Evolutionary conservation across 2,888 invertebrate species (phyloP).

Genomic region (Thumatha senex): DNA sequence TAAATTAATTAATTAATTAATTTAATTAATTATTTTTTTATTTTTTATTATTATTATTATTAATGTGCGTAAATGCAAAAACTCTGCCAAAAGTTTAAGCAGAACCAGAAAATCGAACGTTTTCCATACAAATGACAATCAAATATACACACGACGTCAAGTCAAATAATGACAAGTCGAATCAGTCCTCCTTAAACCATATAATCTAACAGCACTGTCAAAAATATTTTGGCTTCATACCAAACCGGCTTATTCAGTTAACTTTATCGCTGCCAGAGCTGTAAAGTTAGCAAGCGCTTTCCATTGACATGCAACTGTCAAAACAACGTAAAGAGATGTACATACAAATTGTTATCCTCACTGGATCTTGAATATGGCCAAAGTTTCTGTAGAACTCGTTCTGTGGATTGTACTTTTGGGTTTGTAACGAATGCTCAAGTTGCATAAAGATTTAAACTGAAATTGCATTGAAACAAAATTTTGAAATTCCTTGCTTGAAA

Average conservation of each 20-base stretch:
- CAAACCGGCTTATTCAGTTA: background rate
- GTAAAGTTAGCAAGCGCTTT: background rate
- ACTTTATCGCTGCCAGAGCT: background rate
- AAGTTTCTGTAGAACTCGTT: background rate
- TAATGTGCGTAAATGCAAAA: no score
- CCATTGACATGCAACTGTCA: background rate
- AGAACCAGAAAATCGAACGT: no score
- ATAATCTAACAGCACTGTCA: no score
- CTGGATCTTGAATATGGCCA: background rate
- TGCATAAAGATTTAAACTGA: background rate
- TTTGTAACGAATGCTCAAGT: background rate
- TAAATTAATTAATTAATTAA: no score
- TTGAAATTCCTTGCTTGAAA: no score
- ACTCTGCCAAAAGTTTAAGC: no score
- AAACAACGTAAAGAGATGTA: background rate
- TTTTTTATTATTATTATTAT: no score
- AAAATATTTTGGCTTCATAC: background rate
- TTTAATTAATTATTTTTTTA: no score
- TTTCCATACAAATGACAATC: no score
- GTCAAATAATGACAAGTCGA: no score
- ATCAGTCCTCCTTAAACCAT: no score
- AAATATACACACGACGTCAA: no score
- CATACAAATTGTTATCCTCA: background rate
- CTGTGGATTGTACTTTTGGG: background rate
- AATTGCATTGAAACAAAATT: background rate